Base-by-base conservation (phyloP, 1,140 invertebrate genomes). In the Melanaphis sacchari region DNA sequence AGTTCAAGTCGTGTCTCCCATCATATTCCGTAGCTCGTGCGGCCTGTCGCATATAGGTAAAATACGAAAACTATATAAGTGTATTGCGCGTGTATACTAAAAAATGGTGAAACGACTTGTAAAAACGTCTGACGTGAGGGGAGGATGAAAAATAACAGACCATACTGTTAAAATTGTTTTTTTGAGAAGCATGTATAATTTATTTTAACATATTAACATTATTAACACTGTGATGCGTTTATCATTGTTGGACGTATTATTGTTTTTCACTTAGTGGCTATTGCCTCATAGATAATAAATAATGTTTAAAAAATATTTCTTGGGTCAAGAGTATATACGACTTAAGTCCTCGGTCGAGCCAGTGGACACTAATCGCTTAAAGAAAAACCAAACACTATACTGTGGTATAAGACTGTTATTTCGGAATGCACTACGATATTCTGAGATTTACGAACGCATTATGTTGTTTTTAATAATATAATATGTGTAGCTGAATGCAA, bases 261-360 rank as follows among this genome's bases (percentile, higher is more conserved):
- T 66, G 59, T 66, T 66, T 66, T 66, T 18, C 7, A 31, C 31
- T 6, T 59, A 76, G 31, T 18, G 15, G 59, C 0, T 76, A 76
- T n/a, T 76, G 31, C 59, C n/a, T 76, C n/a, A n/a, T n/a, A n/a
- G n/a, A n/a, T n/a, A 76, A 76, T 76, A 76, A 76, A 76, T 76
- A 18, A 76, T 76, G 31, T 76, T 76, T n/a, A 18, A n/a, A 18
- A 76, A 76, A 76, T 76, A 76, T 76, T 76, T 76, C 4, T 31
- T 76, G 18, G 11, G 15, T 15, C 15, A 49, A n/a, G 59, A 76
- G 31, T 43, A 8, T 49, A n/a, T 76, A 76, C 59, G 31, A 31
- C 31, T 59, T 26, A 6, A 15, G 15, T 66, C 31, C 15, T n/a
- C 0, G 31, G 59, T 18, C 15, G 31, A 76, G 59, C n/a, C 59